A percentile compares a stretch with the other conserved stretches of the same genome.
Evolutionary conservation across 2,888 invertebrate genomes (phyloP).

Genomic region (Slavum lentiscoides): DNA sequence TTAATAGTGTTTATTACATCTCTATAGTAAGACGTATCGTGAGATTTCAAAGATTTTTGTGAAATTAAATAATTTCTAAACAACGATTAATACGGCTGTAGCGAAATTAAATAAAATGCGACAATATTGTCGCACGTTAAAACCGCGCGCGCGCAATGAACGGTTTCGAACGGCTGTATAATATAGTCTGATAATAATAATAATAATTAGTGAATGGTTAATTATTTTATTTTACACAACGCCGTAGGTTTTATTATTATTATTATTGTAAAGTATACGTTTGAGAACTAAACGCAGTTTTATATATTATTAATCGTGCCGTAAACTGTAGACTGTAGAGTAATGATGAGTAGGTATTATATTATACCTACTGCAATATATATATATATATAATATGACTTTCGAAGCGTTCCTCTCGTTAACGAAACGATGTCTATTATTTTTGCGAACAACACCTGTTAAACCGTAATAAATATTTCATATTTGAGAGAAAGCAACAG

Average conservation of each 20-base stretch:
- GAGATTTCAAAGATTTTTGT: not conserved
- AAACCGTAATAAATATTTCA: constrained; percentile 33
- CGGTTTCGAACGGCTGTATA: not conserved
- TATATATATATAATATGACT: too few species aligned
- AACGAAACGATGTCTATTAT: constrained; percentile 16
- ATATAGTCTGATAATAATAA: not conserved
- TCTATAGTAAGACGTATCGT: not conserved
- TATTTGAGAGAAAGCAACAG: constrained; percentile 47
- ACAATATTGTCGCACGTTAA: not conserved
- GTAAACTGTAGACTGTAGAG: not conserved
- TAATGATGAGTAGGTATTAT: not conserved
- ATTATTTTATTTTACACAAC: not conserved
- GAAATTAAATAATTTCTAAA: not conserved
- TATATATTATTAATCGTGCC: not conserved
- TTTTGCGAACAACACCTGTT: constrained; percentile 23
- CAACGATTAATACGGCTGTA: too few species aligned
- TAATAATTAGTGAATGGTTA: not conserved
- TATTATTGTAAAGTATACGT: not conserved
- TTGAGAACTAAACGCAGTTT: not conserved
- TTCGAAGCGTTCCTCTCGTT: not conserved
- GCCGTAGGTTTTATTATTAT: not conserved
- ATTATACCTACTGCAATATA: too few species aligned
- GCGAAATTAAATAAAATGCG: too few species aligned
- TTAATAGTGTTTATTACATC: not conserved
- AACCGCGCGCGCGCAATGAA: not conserved